A percentile compares a stretch with the other conserved stretches of the same genome.
These are phyloP conservation scores for Neolamprologus cancellatus DNA, from an alignment of 2,113 vertebrate genomes.

Conservation along the genomic window DNA sequence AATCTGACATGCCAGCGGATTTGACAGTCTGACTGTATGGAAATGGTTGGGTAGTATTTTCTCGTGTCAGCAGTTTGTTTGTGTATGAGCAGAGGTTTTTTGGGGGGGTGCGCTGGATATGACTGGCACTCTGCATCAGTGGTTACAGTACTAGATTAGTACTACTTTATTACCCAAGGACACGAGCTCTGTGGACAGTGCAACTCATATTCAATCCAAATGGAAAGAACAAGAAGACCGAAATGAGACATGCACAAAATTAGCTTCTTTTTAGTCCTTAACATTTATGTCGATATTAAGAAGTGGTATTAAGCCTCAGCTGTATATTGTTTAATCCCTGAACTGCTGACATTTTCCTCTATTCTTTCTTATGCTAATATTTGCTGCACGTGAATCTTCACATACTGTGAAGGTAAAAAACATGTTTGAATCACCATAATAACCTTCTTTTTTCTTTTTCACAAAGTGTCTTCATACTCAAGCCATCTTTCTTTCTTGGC, in stretches of 20 bases:
- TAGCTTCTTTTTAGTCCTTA: background rate
- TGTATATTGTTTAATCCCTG: background rate
- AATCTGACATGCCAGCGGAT: background rate
- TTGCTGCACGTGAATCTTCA: background rate
- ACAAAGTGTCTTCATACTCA: background rate
- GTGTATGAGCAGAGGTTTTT: background rate
- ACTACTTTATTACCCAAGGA: background rate
- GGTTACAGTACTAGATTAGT: background rate
- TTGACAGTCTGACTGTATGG: background rate
- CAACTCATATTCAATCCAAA: background rate
- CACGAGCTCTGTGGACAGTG: background rate
- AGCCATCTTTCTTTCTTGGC: background rate
- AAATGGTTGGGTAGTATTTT: background rate
- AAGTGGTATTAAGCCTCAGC: background rate
- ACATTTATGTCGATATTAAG: background rate
- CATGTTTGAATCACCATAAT: background rate
- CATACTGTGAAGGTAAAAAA: background rate
- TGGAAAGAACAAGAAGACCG: background rate
- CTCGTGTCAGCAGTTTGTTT: background rate
- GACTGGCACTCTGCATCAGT: background rate
- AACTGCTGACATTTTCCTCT: background rate
- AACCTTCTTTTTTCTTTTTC: background rate
- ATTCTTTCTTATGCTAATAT: background rate
- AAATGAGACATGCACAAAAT: background rate
- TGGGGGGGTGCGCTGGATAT: background rate